Evolutionary conservation across 1,140 invertebrate species (phyloP), one percentile per base, ranked within the genome.

Genomic region (Penaeus indicus): DNA sequence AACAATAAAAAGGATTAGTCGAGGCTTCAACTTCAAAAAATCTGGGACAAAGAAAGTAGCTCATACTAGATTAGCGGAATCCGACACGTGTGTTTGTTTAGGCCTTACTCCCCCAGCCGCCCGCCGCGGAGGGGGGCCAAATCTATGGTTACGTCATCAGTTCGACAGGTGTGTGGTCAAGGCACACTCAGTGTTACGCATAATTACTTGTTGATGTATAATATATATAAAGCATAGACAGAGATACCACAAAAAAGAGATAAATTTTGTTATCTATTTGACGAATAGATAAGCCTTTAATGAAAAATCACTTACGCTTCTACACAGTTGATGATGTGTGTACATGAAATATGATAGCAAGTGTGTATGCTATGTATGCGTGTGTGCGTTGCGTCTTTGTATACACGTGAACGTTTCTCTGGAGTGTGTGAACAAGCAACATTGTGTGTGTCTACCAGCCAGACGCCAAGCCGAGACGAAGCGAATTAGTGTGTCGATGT

Each of bases 211-310:
- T 83, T 62, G 54, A 54, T 54, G 54, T 54, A 83, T 83, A 38
- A 61, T 60, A 81, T 81, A 81, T 83, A 25, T 64, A 83, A 83
- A 32, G 62, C 81, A 42, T 83, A 83, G 61, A 83, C 38, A 18
- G 61, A 38, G 64, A 64, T n/a, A 32, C 38, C 54, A 54, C 54
- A 54, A 54, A 64, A 32, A 27, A 32, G 21, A 21, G 63, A 42
- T 42, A 25, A 38, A 22, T 54, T 25, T 27, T 18, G 67, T 75
- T 72, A 54, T 42, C 69, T 72, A 61, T 54, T 25, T 75, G 60
- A 47, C 42, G 42, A 64, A 75, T 72, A 54, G 25, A 85, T 54
- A 85, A 47, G 38, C 84, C 38, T 72, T 47, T 85, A 42, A 72
- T 54, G 54, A 54, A 54, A 54, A 47, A 72, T 72, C 18, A 85